A percentile compares a stretch with the other conserved stretches of the same genome.
phyloP scores from a whole-genome alignment of 2,888 invertebrate genomes.

The Eupithecia exiguata region DNA sequence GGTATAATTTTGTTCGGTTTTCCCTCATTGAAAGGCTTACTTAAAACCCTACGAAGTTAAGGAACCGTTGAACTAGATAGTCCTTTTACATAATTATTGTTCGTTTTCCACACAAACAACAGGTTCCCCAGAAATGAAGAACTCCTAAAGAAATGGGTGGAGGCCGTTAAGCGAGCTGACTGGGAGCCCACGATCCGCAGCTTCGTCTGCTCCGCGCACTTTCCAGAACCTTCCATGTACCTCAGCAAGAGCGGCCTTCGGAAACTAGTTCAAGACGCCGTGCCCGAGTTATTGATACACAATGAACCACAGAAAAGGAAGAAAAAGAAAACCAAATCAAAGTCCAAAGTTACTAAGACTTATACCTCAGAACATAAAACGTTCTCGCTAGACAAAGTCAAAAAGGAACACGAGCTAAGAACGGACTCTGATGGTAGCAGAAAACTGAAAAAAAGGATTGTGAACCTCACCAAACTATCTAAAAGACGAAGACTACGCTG shows the following conservation, averaged over 20 bases:
- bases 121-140: slow-evolving; percentile 14
- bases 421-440: neutral
- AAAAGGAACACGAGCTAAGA: neutral
- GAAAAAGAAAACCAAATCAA: slow-evolving; percentile 12
- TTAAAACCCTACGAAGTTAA: neutral
- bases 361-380: too few species aligned
- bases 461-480: slow-evolving; percentile 1
- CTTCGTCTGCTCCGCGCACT: slow-evolving; percentile 26
- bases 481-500: slow-evolving; percentile 3
- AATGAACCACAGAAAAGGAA: neutral
- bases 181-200: slow-evolving; percentile 28
- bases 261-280: slow-evolving; percentile 9
- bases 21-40: neutral
- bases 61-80: neutral
- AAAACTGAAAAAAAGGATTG: slow-evolving; percentile 5
- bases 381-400: neutral
- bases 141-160: neutral
- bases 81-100: neutral
- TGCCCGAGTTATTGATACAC: neutral
- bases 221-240: slow-evolving; percentile 15
- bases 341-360: neutral
- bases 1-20: too few species aligned
- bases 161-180: slow-evolving; percentile 16
- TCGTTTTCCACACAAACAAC: neutral
- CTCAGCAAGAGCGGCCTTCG: slow-evolving; percentile 24